These are phyloP conservation scores for Camponotus vicinus DNA, from an alignment of 1,140 invertebrate genomes.

Conservation along the genomic window DNA sequence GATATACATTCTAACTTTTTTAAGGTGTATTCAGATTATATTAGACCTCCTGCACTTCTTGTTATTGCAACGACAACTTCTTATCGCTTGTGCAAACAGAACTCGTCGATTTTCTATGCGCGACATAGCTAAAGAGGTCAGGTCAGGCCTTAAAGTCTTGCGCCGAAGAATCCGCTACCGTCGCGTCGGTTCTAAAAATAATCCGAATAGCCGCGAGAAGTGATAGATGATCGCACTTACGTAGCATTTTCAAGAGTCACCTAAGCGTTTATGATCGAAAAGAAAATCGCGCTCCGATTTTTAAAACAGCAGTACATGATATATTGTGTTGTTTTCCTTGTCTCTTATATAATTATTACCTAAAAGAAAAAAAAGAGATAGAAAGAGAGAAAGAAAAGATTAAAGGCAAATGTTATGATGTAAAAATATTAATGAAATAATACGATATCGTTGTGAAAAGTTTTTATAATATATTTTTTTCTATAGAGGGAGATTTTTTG, in stretches of 20 bases:
- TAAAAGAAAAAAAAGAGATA: background rate
- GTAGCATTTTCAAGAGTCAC: background rate
- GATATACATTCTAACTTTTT: slow-evolving; percentile 18
- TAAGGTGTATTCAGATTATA: slow-evolving; percentile 33
- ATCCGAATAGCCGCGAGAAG: slow-evolving; percentile 7
- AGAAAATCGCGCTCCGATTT: background rate
- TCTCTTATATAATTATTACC: slow-evolving; percentile 33
- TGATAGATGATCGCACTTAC: slow-evolving; percentile 23
- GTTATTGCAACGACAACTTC: background rate
- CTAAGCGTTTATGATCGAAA: background rate
- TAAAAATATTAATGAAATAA: background rate
- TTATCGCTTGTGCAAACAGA: slow-evolving; percentile 49
- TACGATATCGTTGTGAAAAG: background rate
- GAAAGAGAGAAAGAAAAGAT: background rate
- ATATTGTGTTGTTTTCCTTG: slow-evolving; percentile 27
- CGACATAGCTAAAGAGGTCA: slow-evolving; percentile 43
- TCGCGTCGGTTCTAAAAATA: slow-evolving; percentile 53
- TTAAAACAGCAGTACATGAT: background rate
- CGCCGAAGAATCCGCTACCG: slow-evolving; percentile 21
- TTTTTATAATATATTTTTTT: background rate
- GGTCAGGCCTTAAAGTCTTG: slow-evolving; percentile 39
- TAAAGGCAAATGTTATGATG: slow-evolving; percentile 7
- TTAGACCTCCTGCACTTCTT: slow-evolving; percentile 28
- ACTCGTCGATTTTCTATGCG: slow-evolving; percentile 51
- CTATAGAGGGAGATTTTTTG: background rate